Evolutionary conservation across 1,140 invertebrate species (phyloP).

Genomic region (Vanessa atalanta): DNA sequence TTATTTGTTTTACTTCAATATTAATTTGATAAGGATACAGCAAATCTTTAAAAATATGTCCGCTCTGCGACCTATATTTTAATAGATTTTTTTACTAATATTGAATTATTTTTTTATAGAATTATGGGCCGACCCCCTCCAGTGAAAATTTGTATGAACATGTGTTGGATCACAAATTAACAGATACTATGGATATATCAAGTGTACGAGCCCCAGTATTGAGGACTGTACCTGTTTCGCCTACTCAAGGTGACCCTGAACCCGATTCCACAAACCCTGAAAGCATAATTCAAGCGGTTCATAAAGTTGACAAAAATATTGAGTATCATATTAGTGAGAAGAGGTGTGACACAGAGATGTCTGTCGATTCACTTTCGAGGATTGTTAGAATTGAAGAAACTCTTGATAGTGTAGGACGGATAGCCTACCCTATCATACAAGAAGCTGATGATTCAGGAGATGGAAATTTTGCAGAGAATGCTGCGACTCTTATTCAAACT

Average conservation of each 20-base stretch:
- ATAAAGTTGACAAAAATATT: slow-evolving; percentile 72
- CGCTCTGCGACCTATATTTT: slow-evolving; percentile 20
- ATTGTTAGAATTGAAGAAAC: slow-evolving; percentile 70
- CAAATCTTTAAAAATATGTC: background rate
- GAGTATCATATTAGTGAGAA: slow-evolving; percentile 71
- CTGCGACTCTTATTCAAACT: slow-evolving; percentile 70
- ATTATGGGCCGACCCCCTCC: slow-evolving; percentile 78
- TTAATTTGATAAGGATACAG: background rate
- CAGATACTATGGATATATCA: slow-evolving; percentile 73
- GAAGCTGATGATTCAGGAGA: slow-evolving; percentile 66
- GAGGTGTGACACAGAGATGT: slow-evolving; percentile 68
- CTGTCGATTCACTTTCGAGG: slow-evolving; percentile 66
- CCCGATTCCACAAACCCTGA: slow-evolving; percentile 76
- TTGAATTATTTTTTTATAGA: slow-evolving; percentile 60
- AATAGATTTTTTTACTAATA: slow-evolving; percentile 14
- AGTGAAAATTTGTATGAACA: slow-evolving; percentile 74
- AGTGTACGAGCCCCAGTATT: slow-evolving; percentile 71
- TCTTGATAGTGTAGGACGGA: slow-evolving; percentile 64
- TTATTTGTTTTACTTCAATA: background rate
- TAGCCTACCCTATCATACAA: slow-evolving; percentile 69
- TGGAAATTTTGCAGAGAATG: slow-evolving; percentile 67
- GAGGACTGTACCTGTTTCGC: slow-evolving; percentile 64
- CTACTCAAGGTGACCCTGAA: slow-evolving; percentile 68
- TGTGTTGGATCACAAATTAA: slow-evolving; percentile 75
- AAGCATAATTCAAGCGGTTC: slow-evolving; percentile 71